Conservation (phyloP, 2,797 vertebrate species). For the Hydrolagus colliei region DNA sequence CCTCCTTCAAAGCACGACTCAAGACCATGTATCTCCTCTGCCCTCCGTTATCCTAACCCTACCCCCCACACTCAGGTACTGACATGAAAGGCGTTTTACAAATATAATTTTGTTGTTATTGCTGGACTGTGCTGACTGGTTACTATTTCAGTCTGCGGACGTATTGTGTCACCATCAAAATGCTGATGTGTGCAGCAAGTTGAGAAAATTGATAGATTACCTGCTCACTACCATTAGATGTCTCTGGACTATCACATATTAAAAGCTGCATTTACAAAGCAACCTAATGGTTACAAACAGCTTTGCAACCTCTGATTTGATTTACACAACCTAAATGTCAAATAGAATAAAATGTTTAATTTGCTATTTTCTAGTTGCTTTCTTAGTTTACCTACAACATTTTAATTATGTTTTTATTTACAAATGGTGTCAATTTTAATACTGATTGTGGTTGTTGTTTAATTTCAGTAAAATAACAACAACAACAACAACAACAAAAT, state of each 20-base stretch:
- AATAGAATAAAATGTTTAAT: neutral
- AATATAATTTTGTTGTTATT: too few relatives aligned
- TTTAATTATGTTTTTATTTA: neutral
- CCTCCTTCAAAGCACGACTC: too few relatives aligned
- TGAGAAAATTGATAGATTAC: neutral
- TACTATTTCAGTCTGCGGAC: too few relatives aligned
- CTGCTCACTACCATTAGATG: neutral
- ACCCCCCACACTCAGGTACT: too few relatives aligned
- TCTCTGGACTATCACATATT: neutral
- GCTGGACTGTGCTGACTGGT: too few relatives aligned
- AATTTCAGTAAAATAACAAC: conserved; percentile 6
- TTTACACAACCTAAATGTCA: neutral
- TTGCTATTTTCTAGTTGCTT: neutral
- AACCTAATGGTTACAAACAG: neutral
- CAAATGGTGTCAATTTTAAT: neutral
- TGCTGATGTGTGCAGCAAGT: neutral
- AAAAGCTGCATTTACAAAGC: neutral
- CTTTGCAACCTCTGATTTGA: neutral
- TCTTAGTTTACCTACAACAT: neutral
- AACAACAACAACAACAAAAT: neutral
- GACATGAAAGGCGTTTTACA: too few relatives aligned
- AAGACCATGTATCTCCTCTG: too few relatives aligned
- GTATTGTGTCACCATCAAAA: neutral
- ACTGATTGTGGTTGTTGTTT: neutral
- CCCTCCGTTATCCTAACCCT: too few relatives aligned